Conservation (phyloP, 1,140 invertebrate species). For the Drosophila orosa region DNA sequence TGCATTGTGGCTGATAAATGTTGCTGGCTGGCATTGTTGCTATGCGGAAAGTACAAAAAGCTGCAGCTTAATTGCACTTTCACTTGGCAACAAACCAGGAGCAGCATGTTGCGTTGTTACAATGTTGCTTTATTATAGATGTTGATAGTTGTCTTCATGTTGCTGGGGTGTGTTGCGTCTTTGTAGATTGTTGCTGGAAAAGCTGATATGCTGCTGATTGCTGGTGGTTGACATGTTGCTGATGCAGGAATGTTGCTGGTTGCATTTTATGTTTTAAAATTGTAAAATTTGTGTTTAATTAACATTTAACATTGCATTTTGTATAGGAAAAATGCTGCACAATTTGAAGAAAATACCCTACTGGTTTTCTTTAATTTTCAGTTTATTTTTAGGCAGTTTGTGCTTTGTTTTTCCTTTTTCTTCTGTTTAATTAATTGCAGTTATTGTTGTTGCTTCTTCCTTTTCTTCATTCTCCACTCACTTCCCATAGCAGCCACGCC, state of each 20-base stretch:
- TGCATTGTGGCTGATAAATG: conserved; percentile 9
- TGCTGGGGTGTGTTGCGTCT: conserved; percentile 13
- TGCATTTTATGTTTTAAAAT: neutral
- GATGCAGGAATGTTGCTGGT: conserved; percentile 4
- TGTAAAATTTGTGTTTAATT: neutral
- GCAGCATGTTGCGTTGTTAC: conserved; percentile 26
- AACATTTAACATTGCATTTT: conserved; percentile 1
- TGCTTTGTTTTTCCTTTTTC: neutral
- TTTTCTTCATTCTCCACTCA: conserved; percentile 21
- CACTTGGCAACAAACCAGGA: conserved; percentile 21
- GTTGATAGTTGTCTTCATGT: conserved; percentile 13
- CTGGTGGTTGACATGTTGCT: conserved; percentile 13
- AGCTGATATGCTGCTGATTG: conserved; percentile 8
- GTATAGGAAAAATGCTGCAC: neutral
- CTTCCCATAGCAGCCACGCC: conserved; percentile 70
- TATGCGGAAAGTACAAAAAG: conserved; percentile 70
- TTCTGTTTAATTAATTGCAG: conserved; percentile 18
- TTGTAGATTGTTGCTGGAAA: conserved; percentile 2
- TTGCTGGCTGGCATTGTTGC: conserved; percentile 35
- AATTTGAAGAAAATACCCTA: neutral
- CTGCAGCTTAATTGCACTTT: conserved; percentile 78
- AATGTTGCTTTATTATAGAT: conserved; percentile 24
- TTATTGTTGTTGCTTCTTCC: conserved; percentile 19
- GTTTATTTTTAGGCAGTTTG: neutral
- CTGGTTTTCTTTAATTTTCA: neutral